Conservation (phyloP, 2,113 vertebrate genomes). For the Spermophilus dauricus region DNA sequence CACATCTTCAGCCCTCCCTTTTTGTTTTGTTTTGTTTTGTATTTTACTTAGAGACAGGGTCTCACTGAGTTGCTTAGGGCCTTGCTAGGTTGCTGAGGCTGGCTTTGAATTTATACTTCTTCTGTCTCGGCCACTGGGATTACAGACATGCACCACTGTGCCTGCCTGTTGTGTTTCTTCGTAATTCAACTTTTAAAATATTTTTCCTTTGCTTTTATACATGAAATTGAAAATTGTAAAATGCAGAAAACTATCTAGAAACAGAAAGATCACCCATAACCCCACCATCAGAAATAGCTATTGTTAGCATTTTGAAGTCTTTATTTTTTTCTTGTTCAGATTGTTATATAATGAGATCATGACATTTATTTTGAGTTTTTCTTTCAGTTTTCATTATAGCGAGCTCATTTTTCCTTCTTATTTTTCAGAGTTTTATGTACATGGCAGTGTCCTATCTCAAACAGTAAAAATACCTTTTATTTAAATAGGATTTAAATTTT, state of each 20-base stretch:
- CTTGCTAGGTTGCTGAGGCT: too few species aligned
- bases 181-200: background rate
- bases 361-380: background rate
- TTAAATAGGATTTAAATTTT: slow-evolving; percentile 57
- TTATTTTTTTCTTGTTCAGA: slow-evolving; percentile 10
- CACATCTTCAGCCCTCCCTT: too few species aligned
- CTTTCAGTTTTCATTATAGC: background rate
- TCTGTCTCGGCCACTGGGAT: too few species aligned
- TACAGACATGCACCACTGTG: too few species aligned
- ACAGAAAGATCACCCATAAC: background rate
- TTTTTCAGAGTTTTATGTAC: slow-evolving; percentile 53
- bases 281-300: background rate
- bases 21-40: too few species aligned
- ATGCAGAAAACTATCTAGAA: slow-evolving; percentile 19
- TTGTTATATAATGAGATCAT: background rate
- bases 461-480: background rate
- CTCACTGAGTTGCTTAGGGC: too few species aligned
- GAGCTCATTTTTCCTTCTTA: background rate
- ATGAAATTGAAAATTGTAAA: slow-evolving; percentile 44
- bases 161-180: background rate
- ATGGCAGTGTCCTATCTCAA: background rate
- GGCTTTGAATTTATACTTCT: too few species aligned
- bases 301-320: slow-evolving; percentile 29
- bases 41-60: too few species aligned
- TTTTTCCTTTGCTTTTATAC: background rate